Base-by-base conservation (phyloP, 1,140 invertebrate species). In the Neodiprion lecontei region DNA sequence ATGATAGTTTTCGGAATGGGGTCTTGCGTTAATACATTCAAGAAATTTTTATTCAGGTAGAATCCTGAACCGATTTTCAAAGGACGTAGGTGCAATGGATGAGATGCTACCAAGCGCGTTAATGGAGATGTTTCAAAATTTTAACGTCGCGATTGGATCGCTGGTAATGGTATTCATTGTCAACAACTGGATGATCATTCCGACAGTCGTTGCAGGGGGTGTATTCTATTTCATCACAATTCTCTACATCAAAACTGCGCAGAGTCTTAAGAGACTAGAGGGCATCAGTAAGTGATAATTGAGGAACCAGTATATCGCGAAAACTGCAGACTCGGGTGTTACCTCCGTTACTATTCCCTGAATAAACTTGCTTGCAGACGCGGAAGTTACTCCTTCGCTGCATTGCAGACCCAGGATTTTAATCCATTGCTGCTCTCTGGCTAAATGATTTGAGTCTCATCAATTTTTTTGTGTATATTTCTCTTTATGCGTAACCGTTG, bases 41-140 rank as follows among this genome's bases (percentile, higher is more conserved):
- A 21, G 17, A 21, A 23, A 47, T 40, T 72, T 74, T 72, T 14
- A 17, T 69, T 28, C 83, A 80, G 89, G 95, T 79, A 89, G 93
- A 70, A 92, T 95, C 50, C 85, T 95, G n/a, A 96, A 96, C 85
- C 85, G 94, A 77, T 96, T 95, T 87, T 94, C 94, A 0, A 94
- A 94, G 84, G 95, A 96, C 82, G 90, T 95, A 81, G 95, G 96
- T 77, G 92, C 94, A 23, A 91, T 96, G 77, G 96, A 97, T 86
- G 95, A 97, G 83, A 70, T 91, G 9, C 83, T 98, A 8, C 96
- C 96, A 65, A 89, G 86, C 79, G 85, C 90, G n/a, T 90, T 94
- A 79, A 90, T 95, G 78, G 95, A 96, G 80, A 85, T 88, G 0
- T 70, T 90, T 48, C 17, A 92, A 94, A 74, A 81, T 88, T 67